phyloP scores from a whole-genome alignment of 2,797 vertebrate species.

The Lithobates sylvaticus region DNA sequence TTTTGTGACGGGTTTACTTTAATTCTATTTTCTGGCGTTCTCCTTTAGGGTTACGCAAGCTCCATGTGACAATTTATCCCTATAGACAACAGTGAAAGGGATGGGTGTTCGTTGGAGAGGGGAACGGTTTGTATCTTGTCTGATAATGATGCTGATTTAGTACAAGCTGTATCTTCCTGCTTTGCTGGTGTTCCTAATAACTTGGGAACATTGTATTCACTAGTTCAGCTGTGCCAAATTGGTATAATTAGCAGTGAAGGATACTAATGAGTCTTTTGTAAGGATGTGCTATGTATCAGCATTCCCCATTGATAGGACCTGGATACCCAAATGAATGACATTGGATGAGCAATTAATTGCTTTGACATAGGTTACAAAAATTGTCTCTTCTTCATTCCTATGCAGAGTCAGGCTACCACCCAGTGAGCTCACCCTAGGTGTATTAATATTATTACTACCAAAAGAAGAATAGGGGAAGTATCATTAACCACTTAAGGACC shows the following conservation, averaged over 20 bases:
- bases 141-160: conserved; percentile 30
- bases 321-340: conserved; percentile 8
- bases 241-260: conserved; percentile 34
- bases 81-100: background rate
- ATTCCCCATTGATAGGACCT: conserved; percentile 4
- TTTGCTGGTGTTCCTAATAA: conserved; percentile 18
- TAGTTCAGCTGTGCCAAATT: conserved; percentile 25
- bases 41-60: background rate
- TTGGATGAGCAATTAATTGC: conserved; percentile 1
- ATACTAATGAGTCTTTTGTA: conserved; percentile 36
- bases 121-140: background rate
- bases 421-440: background rate
- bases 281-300: conserved; percentile 17
- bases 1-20: background rate
- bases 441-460: background rate
- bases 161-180: conserved; percentile 6
- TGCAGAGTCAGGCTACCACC: too few species aligned
- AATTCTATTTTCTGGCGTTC: background rate
- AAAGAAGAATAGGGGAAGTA: background rate
- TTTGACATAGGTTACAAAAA: background rate
- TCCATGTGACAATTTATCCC: background rate
- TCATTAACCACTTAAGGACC: background rate
- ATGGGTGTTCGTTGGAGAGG: background rate
- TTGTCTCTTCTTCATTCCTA: background rate
- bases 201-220: conserved; percentile 44